Evolutionary conservation across 2,797 vertebrate species (phyloP).

Genomic region (Hypotaenidia okinawae): DNA sequence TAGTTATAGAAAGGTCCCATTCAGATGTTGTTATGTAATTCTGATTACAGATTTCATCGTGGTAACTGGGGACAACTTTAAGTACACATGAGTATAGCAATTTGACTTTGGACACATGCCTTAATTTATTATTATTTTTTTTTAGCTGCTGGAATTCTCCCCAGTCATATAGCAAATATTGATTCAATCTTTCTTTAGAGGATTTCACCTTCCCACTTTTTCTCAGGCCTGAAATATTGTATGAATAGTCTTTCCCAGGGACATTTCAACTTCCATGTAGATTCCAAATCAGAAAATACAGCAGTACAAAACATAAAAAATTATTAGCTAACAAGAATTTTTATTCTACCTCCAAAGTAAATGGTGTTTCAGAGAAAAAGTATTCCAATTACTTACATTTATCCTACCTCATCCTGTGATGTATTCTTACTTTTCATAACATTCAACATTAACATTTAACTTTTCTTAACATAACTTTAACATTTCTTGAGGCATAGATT

Average conservation of each 20-base stretch:
- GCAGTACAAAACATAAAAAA: not conserved
- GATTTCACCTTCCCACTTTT: not conserved
- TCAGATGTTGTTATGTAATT: conserved; percentile 14
- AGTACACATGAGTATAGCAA: not conserved
- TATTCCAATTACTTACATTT: not conserved
- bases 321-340: not conserved
- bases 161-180: not conserved
- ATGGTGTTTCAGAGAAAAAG: not conserved
- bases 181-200: not conserved
- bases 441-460: not conserved
- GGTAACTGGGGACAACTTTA: conserved; percentile 8
- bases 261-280: not conserved
- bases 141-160: not conserved
- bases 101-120: not conserved
- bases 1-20: not conserved
- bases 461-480: not conserved
- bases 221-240: not conserved
- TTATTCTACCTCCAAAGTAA: not conserved
- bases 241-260: not conserved
- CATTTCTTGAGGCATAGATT: not conserved
- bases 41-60: conserved; percentile 2
- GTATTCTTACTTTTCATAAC: not conserved
- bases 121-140: not conserved
- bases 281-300: not conserved
- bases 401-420: not conserved